Base-by-base conservation (phyloP, 1,140 invertebrate genomes). In the Pseudomyrmex concolor region DNA sequence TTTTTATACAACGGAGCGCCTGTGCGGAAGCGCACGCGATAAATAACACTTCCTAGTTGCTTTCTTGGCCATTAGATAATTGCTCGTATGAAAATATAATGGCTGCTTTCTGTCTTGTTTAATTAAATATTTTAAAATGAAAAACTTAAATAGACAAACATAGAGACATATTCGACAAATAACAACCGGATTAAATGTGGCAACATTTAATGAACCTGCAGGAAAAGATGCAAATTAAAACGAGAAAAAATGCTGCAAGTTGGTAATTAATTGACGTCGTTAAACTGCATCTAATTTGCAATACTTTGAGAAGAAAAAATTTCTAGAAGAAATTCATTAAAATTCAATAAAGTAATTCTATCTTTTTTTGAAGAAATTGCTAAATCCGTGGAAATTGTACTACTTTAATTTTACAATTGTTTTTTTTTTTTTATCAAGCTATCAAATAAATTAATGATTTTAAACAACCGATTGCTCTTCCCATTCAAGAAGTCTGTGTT, bases 1-100 rank as follows among this genome's bases (percentile, higher is more conserved):
- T 77, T 34, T 9, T 77, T 74, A 63, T 22, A 34, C 62, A 74
- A 74, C 22, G 4, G 60, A 4, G 13, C 15, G 15, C 15, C 60
- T 10, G 5, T 13, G 17, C 22, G 62, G 5, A 66, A 76, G 25
- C n/a, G 12, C 12, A 54, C 22, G 22, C 22, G 22, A 64, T 62
- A 2, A 51, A 76, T 7, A 5, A n/a, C 2, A 17, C 15, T 8
- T 48, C 25, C 10, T 19, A 3, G 4, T 19, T 22, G 13, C 13
- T 45, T 22, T 12, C 4, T 63, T 9, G 15, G 4, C 13, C 13
- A 48, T 74, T 51, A 64, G 12, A 34, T 51, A 63, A 74, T 51
- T 76, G 3, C 15, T 13, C 13, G 12, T 63, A 5, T 60, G 5
- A 15, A 12, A 34, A 54, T 45, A 71, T 64, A 9, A 9, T n/a